These are phyloP conservation scores for Pristionchus arcanus DNA, from an alignment of 2,888 invertebrate genomes.

Conservation along the genomic window DNA sequence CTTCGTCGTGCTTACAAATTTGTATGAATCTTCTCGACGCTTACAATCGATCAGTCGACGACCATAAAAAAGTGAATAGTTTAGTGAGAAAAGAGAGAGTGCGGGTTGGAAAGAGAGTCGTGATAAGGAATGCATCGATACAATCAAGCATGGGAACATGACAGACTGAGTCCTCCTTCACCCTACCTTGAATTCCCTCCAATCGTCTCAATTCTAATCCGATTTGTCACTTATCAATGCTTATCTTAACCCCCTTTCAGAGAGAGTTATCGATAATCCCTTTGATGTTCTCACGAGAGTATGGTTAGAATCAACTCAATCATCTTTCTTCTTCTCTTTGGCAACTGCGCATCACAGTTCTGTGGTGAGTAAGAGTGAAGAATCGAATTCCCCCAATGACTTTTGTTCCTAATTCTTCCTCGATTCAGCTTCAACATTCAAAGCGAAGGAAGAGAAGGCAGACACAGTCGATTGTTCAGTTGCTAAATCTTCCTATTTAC, in stretches of 20 bases:
- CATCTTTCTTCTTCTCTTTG: constrained; percentile 34
- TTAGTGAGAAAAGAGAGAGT: constrained; percentile 11
- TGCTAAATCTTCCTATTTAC: background rate
- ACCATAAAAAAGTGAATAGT: constrained; percentile 49
- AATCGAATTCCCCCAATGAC: background rate
- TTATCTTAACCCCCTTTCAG: background rate
- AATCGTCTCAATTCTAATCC: constrained; percentile 6
- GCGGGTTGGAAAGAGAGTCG: background rate
- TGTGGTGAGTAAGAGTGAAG: constrained; percentile 9
- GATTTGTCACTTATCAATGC: constrained; percentile 42
- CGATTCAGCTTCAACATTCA: constrained; percentile 39
- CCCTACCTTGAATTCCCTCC: background rate
- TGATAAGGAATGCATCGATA: constrained; percentile 47
- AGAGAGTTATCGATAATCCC: background rate
- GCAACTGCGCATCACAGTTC: background rate
- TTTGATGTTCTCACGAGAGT: constrained; percentile 39
- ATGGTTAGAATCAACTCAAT: constrained; percentile 39
- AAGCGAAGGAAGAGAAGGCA: background rate
- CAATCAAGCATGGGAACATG: constrained; percentile 39
- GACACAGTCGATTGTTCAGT: constrained; percentile 29
- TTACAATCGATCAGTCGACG: constrained; percentile 30
- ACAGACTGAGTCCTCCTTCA: background rate
- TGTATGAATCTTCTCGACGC: background rate
- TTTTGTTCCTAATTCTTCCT: background rate
- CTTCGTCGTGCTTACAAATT: background rate